Conservation (phyloP, 2,113 vertebrate genomes). For the Ardeotis arabs region DNA sequence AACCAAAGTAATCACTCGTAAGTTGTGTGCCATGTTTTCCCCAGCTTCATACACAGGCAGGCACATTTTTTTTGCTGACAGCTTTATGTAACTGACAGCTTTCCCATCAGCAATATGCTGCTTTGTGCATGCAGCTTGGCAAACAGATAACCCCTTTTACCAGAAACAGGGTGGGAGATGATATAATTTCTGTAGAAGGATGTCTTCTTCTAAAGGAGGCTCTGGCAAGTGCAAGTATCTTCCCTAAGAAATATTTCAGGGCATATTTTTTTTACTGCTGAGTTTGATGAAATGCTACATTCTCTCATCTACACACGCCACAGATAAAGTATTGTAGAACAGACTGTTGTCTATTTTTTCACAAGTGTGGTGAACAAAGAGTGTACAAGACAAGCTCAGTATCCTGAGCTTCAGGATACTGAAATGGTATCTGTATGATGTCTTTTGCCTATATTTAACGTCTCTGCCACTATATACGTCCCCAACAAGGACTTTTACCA, state of each 20-base stretch:
- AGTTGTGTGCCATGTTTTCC: not conserved
- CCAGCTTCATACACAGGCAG: not conserved
- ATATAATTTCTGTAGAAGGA: not conserved
- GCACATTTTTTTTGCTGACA: not conserved
- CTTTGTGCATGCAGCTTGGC: not conserved
- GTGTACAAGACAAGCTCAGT: not conserved
- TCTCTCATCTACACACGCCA: not conserved
- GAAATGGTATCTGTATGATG: not conserved
- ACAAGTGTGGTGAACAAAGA: not conserved
- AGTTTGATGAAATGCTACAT: not conserved
- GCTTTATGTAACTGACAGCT: not conserved
- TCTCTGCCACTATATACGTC: not conserved
- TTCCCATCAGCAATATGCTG: not conserved
- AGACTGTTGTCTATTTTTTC: not conserved
- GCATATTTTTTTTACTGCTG: not conserved
- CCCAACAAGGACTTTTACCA: not conserved
- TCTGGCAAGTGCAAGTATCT: not conserved
- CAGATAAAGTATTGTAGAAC: accelerated
- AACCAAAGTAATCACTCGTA: not conserved
- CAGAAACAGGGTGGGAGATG: not conserved
- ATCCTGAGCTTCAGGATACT: not conserved
- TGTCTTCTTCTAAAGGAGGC: not conserved
- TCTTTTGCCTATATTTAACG: not conserved
- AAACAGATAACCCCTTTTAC: not conserved
- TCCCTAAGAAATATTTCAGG: not conserved